phyloP scores from a whole-genome alignment of 2,888 invertebrate genomes.

The Cylloceria caligata region DNA sequence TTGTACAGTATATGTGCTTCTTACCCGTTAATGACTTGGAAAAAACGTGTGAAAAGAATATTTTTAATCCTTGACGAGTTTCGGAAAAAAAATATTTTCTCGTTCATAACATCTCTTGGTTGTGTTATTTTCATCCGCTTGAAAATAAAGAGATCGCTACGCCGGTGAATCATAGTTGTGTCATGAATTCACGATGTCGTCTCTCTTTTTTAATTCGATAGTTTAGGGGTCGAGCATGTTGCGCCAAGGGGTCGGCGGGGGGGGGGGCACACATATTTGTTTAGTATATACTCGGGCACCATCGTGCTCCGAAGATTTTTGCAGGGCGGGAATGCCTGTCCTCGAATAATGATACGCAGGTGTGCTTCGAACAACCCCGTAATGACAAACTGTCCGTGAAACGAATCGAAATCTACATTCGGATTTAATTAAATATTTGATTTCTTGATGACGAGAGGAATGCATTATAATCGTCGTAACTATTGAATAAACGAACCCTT shows the following conservation, averaged over 20 bases:
- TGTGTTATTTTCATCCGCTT: background rate
- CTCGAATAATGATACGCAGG: constrained; percentile 78
- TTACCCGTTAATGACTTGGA: background rate
- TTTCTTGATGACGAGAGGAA: constrained; percentile 5
- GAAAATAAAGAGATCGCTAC: constrained; percentile 45
- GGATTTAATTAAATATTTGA: constrained; percentile 77
- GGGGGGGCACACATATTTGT: constrained; percentile 77
- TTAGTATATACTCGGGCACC: constrained; percentile 72
- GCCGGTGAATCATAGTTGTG: constrained; percentile 68
- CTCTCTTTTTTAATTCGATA: constrained; percentile 71
- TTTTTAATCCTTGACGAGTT: background rate
- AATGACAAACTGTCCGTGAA: constrained; percentile 75
- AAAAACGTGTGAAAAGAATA: background rate
- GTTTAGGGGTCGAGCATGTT: constrained; percentile 70
- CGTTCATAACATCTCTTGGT: background rate
- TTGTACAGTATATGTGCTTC: background rate
- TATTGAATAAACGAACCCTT: background rate
- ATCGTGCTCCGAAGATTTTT: constrained; percentile 66
- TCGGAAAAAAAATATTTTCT: background rate
- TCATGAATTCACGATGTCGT: constrained; percentile 74
- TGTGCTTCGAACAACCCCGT: constrained; percentile 71
- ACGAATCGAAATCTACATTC: constrained; percentile 75
- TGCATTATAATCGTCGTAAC: background rate
- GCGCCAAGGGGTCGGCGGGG: constrained; percentile 61
- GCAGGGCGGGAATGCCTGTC: constrained; percentile 43